phyloP scores from a whole-genome alignment of 1,140 invertebrate genomes.

The Pogonus chalceus region DNA sequence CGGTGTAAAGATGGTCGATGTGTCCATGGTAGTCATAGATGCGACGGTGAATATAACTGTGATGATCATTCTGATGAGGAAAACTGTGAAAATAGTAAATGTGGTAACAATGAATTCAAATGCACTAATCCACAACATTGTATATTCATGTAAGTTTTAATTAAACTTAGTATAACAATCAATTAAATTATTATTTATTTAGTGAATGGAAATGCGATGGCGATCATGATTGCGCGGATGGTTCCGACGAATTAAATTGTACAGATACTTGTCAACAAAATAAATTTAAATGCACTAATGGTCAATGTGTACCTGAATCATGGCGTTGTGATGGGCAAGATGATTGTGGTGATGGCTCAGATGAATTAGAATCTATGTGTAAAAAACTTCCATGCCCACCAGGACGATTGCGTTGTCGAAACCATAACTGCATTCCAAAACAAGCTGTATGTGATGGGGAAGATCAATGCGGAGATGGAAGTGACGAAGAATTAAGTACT shows the following conservation, averaged over 20 bases:
- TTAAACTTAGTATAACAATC: conserved; percentile 8
- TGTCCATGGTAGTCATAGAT: conserved; percentile 44
- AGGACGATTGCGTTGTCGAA: conserved; percentile 46
- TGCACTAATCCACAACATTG: conserved; percentile 46
- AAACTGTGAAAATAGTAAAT: conserved; percentile 43
- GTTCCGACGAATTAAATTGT: conserved; percentile 50
- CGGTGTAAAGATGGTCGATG: conserved; percentile 46
- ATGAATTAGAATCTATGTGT: conserved; percentile 41
- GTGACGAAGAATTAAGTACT: conserved; percentile 56
- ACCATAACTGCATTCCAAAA: conserved; percentile 57
- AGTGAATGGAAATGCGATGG: conserved; percentile 51
- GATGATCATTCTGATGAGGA: conserved; percentile 50
- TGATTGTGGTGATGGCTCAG: conserved; percentile 51
- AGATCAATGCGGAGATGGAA: conserved; percentile 59
- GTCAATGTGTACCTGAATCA: conserved; percentile 46
- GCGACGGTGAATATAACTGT: conserved; percentile 60
- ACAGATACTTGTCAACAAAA: conserved; percentile 34
- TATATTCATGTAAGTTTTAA: conserved; percentile 38
- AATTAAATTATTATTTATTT: conserved; percentile 20
- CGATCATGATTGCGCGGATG: conserved; percentile 50
- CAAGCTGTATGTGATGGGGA: conserved; percentile 55
- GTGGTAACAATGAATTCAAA: conserved; percentile 45
- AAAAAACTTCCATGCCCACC: conserved; percentile 27
- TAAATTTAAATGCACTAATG: conserved; percentile 40
- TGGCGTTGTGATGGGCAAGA: conserved; percentile 55